Base-by-base conservation (phyloP, 1,140 invertebrate genomes). In the Mesaphorura yosii region DNA sequence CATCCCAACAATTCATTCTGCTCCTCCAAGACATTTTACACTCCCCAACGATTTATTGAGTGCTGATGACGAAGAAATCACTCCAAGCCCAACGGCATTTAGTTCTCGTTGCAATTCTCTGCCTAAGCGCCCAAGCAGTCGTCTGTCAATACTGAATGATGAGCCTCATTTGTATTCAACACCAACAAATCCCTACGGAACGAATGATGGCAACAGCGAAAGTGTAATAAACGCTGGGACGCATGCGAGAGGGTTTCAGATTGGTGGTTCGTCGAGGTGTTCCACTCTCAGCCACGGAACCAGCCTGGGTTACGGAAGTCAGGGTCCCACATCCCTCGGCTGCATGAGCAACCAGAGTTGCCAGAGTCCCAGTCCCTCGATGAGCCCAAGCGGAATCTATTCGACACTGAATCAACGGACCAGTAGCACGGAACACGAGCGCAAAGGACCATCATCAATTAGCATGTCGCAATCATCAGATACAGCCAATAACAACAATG, bases 301-400 rank as follows among this genome's bases (percentile, higher is more conserved):
- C 7, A 50, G 48, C 22, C 27, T 50, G 26, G 48, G 48, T 3
- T 50, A 50, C 17, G 51, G 40, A 29, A 52, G 51, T 39, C 51
- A 52, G 46, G 41, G 51, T 19, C 51, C 37, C 7, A 14, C 3
- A 5, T 17, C n/a, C 25, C 29, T 4, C n/a, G 26, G 17, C 23
- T 4, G 29, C 14, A 39, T 22, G 29, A 39, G 5, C 25, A 19
- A 2, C 26, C 27, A 52, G 17, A n/a, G n/a, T n/a, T n/a, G 49
- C 23, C 38, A 42, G 6, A 42, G 49, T 20, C 38, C 39, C 2
- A 37, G 22, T 34, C 40, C 41, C n/a, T 31, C 3, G 20, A 25
- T 44, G 51, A 44, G 10, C 28, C 10, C 40, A 37, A 51, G 34
- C 26, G 19, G 28, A n/a, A n/a, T n/a, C n/a, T n/a, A n/a, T n/a